Percentiles rank a stretch among this genome's conserved stretches.
Evolutionary conservation across 2,888 invertebrate species (phyloP).

Genomic region (Agrotis ipsilon): DNA sequence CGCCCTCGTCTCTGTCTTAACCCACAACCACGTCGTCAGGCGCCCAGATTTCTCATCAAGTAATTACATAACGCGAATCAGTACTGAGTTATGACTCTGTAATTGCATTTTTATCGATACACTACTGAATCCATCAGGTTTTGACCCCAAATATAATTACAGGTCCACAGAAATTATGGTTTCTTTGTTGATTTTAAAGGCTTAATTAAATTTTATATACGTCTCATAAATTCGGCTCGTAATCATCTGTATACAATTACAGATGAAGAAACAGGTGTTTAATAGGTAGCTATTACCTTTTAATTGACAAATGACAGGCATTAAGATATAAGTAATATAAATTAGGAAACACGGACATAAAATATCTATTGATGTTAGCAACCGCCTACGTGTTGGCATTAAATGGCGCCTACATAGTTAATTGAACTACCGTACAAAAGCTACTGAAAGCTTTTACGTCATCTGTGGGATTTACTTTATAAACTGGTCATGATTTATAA

Average conservation of each 20-base stretch:
- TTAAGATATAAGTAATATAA: constrained; percentile 22
- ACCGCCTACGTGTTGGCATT: constrained; percentile 6
- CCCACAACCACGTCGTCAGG: constrained; percentile 49
- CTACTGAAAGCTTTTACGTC: constrained; percentile 1
- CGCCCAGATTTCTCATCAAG: constrained; percentile 65
- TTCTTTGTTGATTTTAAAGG: constrained; percentile 67
- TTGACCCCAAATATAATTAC: constrained; percentile 62
- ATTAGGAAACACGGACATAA: constrained; percentile 6
- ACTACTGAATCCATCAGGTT: constrained; percentile 69
- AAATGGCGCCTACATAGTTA: constrained; percentile 27
- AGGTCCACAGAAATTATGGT: constrained; percentile 57
- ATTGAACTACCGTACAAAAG: constrained; percentile 8
- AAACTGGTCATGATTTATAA: background rate
- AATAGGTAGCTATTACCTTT: constrained; percentile 21
- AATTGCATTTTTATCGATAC: constrained; percentile 73
- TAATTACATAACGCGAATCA: constrained; percentile 67
- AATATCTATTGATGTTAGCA: constrained; percentile 8
- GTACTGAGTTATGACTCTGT: constrained; percentile 63
- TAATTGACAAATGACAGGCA: constrained; percentile 28
- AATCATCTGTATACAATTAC: constrained; percentile 32
- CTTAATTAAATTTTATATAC: constrained; percentile 62
- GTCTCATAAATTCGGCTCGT: constrained; percentile 39
- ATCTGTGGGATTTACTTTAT: background rate
- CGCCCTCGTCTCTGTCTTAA: constrained; percentile 33
- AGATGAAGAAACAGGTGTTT: constrained; percentile 39